Percentiles rank a stretch among this genome's conserved stretches.
These are phyloP conservation scores for Penaeus vannamei DNA, from an alignment of 1,140 invertebrate genomes.

Conservation along the genomic window DNA sequence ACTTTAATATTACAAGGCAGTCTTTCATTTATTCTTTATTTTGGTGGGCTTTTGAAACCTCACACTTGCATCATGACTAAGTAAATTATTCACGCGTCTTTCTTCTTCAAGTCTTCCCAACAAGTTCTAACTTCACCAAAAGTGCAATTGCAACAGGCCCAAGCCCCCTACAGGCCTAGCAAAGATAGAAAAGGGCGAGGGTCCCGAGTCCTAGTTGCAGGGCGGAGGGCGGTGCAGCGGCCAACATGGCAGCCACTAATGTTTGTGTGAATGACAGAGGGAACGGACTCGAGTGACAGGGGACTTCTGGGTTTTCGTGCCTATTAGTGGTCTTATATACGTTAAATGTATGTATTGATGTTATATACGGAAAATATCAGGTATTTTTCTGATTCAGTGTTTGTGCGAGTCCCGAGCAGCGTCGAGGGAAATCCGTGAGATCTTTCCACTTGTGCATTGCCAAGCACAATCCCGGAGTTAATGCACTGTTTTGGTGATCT, in stretches of 20 bases:
- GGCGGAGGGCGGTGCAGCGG: slow-evolving; percentile 34
- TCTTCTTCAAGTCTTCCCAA: too few species aligned
- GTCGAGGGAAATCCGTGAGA: slow-evolving; percentile 2
- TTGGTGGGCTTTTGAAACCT: too few species aligned
- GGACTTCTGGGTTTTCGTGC: neutral
- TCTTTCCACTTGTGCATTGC: slow-evolving; percentile 18
- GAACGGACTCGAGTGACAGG: slow-evolving; percentile 55
- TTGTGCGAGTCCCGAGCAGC: neutral
- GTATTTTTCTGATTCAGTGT: neutral
- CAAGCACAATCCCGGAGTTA: slow-evolving; percentile 25
- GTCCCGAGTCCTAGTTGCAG: neutral
- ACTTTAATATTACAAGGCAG: too few species aligned
- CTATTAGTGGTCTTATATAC: neutral
- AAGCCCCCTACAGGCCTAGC: neutral
- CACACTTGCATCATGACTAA: too few species aligned
- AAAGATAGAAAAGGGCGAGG: neutral
- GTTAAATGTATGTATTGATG: slow-evolving; percentile 13
- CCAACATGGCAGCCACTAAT: slow-evolving; percentile 56
- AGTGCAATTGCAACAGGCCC: neutral
- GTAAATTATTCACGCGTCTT: too few species aligned
- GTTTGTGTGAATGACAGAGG: slow-evolving; percentile 54
- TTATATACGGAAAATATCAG: neutral
- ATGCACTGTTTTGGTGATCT: slow-evolving; percentile 20
- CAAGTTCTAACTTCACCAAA: too few species aligned
- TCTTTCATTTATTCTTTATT: too few species aligned